Conservation (phyloP, 2,888 invertebrate species). For the Biston stratarius region DNA sequence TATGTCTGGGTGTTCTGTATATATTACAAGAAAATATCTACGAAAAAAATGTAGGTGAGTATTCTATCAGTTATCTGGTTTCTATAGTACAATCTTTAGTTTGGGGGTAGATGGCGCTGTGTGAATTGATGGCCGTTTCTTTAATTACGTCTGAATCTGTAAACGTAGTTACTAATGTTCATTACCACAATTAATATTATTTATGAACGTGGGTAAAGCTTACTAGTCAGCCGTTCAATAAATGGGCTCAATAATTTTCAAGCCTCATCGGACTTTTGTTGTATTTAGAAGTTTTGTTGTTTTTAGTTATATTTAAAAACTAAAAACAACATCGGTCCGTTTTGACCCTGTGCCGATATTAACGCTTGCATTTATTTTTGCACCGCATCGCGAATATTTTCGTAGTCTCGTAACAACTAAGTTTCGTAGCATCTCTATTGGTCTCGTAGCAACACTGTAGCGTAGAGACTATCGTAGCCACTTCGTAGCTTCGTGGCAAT, state of each 20-base stretch:
- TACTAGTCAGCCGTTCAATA: not conserved
- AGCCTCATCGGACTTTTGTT: not conserved
- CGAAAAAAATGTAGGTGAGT: no score
- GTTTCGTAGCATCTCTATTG: constrained; percentile 5
- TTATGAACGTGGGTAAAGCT: constrained; percentile 3
- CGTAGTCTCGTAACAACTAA: not conserved
- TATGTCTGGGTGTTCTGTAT: no score
- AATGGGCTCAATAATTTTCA: no score
- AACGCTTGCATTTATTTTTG: constrained; percentile 23
- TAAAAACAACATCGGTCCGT: constrained; percentile 36
- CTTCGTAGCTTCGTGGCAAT: constrained; percentile 4
- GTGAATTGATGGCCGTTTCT: no score
- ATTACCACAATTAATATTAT: constrained; percentile 7
- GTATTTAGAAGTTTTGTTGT: no score
- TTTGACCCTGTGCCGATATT: constrained; percentile 24
- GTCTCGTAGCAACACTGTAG: constrained; percentile 7
- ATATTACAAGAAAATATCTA: no score
- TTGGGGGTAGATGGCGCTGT: no score
- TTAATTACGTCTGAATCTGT: no score
- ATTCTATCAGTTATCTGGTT: no score
- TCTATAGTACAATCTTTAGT: no score
- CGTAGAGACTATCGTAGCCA: constrained; percentile 5
- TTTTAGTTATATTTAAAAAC: constrained; percentile 35
- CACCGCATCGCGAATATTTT: constrained; percentile 27
- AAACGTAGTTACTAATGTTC: no score